These are phyloP conservation scores for Sussaba pulchella DNA, from an alignment of 2,888 invertebrate genomes.

Conservation along the genomic window DNA sequence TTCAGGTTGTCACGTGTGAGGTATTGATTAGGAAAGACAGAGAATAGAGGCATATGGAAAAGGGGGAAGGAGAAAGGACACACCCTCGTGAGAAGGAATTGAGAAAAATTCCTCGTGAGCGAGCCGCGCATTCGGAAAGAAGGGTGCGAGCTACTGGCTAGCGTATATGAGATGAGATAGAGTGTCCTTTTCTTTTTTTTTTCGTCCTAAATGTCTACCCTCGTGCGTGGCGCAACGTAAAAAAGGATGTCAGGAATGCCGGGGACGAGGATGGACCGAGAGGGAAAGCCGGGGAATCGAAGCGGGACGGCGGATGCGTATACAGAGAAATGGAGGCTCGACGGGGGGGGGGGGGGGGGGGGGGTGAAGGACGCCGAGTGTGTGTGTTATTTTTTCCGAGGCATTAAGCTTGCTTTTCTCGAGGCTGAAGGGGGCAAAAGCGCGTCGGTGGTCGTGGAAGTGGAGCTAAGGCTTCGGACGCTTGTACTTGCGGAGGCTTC, in stretches of 20 bases:
- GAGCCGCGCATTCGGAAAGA: slow-evolving; percentile 33
- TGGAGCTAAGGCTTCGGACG: slow-evolving; percentile 21
- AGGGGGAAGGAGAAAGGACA: slow-evolving; percentile 6
- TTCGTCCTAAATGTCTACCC: slow-evolving; percentile 80
- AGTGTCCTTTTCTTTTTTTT: slow-evolving; percentile 60
- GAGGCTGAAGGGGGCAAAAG: slow-evolving; percentile 70
- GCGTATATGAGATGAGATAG: slow-evolving; percentile 48
- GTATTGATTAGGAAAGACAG: slow-evolving; percentile 1
- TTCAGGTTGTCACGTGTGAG: too few species aligned
- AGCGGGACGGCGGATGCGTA: slow-evolving; percentile 23
- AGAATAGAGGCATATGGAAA: slow-evolving; percentile 8
- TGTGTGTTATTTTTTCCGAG: slow-evolving; percentile 83
- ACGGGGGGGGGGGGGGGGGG: slow-evolving; percentile 62
- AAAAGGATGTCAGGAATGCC: slow-evolving; percentile 71
- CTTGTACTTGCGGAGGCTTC: slow-evolving; percentile 34
- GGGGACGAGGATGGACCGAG: slow-evolving; percentile 5
- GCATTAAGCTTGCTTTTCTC: slow-evolving; percentile 82
- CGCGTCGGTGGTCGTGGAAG: slow-evolving; percentile 74
- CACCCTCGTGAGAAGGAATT: slow-evolving; percentile 14
- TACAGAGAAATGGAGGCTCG: slow-evolving; percentile 44
- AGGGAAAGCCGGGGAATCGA: slow-evolving; percentile 37
- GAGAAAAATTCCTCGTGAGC: slow-evolving; percentile 31
- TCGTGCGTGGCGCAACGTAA: slow-evolving; percentile 72
- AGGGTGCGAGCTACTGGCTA: slow-evolving; percentile 34
- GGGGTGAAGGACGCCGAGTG: slow-evolving; percentile 71